A percentile compares a stretch with the other conserved stretches of the same genome.
Evolutionary conservation across 2,113 vertebrate genomes (phyloP).

Genomic region (Leptosomus discolor): DNA sequence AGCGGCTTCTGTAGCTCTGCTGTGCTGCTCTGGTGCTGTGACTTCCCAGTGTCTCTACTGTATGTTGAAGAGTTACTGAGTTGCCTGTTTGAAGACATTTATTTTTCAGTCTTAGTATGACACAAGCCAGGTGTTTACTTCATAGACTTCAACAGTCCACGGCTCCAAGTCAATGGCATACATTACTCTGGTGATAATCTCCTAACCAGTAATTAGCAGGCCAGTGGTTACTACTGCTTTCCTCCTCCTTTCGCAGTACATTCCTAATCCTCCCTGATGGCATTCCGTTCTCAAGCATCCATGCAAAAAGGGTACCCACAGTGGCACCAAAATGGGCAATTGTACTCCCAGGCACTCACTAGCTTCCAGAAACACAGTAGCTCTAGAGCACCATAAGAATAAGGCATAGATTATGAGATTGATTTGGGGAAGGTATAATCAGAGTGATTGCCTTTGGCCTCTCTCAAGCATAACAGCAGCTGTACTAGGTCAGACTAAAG

Average conservation of each 20-base stretch:
- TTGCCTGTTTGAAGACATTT: constrained; percentile 55
- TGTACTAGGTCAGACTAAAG: not conserved
- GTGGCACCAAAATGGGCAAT: not conserved
- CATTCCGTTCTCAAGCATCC: not conserved
- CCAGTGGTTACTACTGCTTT: not conserved
- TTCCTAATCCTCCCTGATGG: not conserved
- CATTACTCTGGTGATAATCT: not conserved
- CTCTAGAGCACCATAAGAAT: not conserved
- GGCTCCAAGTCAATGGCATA: not conserved
- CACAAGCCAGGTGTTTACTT: not conserved
- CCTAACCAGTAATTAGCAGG: not conserved
- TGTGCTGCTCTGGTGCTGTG: constrained; percentile 51
- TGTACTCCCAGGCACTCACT: not conserved
- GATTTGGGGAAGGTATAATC: not conserved
- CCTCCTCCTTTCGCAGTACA: not conserved
- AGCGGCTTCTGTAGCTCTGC: constrained; percentile 54
- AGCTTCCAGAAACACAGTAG: not conserved
- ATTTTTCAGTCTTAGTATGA: not conserved
- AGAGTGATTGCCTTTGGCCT: not conserved
- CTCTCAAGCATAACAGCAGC: not conserved
- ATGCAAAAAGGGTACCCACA: not conserved
- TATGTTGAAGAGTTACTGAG: constrained; percentile 71
- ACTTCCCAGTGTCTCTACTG: constrained; percentile 49
- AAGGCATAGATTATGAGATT: not conserved
- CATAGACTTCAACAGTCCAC: not conserved